A percentile compares a stretch with the other conserved stretches of the same genome.
Conservation (phyloP, 2,797 vertebrate genomes). For the Phoxinus dragarum region DNA sequence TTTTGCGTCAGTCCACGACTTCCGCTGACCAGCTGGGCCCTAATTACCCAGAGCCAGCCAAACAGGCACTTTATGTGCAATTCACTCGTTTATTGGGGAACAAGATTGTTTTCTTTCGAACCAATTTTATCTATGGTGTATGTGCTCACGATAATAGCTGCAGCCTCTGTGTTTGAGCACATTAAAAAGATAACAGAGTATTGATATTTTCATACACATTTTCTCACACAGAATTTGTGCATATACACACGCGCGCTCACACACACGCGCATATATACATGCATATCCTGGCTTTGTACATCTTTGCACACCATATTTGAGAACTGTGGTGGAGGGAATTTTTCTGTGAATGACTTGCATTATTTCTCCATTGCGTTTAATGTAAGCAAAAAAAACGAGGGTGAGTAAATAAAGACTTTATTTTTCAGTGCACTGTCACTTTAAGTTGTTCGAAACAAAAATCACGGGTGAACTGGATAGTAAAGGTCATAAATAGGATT, state of each 20-base stretch:
- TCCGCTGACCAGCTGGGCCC: constrained; percentile 59
- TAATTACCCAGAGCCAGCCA: constrained; percentile 53
- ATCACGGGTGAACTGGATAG: constrained; percentile 13
- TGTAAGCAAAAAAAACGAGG: not conserved
- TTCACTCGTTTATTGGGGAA: constrained; percentile 59
- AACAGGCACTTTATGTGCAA: constrained; percentile 56
- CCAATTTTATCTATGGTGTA: constrained; percentile 44
- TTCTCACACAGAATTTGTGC: not conserved
- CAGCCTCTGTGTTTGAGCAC: constrained; percentile 4
- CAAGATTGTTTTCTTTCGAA: constrained; percentile 57
- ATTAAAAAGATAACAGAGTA: constrained; percentile 4
- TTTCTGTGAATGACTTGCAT: not conserved
- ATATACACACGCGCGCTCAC: too few species aligned
- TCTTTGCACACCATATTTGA: not conserved
- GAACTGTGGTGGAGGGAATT: not conserved
- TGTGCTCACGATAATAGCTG: constrained; percentile 13
- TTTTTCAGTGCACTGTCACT: not conserved
- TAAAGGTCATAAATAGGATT: constrained; percentile 43
- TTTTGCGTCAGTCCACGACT: constrained; percentile 28
- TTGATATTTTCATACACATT: not conserved
- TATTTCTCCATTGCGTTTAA: not conserved
- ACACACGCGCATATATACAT: not conserved
- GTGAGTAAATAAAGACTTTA: not conserved
- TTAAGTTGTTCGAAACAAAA: not conserved
- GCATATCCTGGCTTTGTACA: not conserved